A percentile compares a stretch with the other conserved stretches of the same genome.
Conservation (phyloP, 2,797 vertebrate species). For the Rhynchonycteris naso region DNA sequence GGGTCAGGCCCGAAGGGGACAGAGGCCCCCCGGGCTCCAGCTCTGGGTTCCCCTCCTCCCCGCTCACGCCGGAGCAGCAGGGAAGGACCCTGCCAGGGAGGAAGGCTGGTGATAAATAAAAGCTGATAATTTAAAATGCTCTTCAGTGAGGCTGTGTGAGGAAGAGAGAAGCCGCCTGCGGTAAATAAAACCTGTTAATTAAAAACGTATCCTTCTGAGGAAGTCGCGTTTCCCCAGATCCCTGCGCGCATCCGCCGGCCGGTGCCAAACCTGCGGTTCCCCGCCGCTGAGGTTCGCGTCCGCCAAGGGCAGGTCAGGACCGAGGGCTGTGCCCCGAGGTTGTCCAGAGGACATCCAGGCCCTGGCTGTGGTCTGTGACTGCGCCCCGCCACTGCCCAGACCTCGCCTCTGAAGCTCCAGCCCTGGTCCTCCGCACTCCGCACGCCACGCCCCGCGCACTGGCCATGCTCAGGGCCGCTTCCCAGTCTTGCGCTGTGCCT, state of each 20-base stretch:
- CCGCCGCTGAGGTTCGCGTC: fast-evolving
- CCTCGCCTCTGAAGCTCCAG: fast-evolving
- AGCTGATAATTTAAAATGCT: slow-evolving; percentile 88
- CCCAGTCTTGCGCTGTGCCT: not conserved
- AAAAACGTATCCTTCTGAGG: slow-evolving; percentile 76
- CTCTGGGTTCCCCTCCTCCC: slow-evolving; percentile 55
- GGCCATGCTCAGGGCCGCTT: fast-evolving
- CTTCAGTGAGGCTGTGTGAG: slow-evolving; percentile 82
- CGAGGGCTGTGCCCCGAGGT: too few species aligned
- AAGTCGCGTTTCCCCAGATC: slow-evolving; percentile 73
- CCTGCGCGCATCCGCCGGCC: slow-evolving; percentile 69
- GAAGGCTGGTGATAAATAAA: slow-evolving; percentile 84
- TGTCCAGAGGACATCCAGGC: too few species aligned
- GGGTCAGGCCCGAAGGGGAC: not conserved
- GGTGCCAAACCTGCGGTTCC: not conserved
- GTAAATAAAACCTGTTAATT: slow-evolving; percentile 88
- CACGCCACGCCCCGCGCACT: fast-evolving
- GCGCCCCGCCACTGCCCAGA: fast-evolving
- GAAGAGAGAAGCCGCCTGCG: slow-evolving; percentile 78
- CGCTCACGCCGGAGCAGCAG: slow-evolving; percentile 55
- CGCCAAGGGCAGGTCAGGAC: fast-evolving
- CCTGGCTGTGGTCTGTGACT: fast-evolving
- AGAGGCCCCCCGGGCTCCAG: not conserved
- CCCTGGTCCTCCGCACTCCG: too few species aligned
- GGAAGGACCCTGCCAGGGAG: slow-evolving; percentile 75